These are phyloP conservation scores for Eleginops maclovinus DNA, from an alignment of 2,113 vertebrate genomes.

Conservation along the genomic window DNA sequence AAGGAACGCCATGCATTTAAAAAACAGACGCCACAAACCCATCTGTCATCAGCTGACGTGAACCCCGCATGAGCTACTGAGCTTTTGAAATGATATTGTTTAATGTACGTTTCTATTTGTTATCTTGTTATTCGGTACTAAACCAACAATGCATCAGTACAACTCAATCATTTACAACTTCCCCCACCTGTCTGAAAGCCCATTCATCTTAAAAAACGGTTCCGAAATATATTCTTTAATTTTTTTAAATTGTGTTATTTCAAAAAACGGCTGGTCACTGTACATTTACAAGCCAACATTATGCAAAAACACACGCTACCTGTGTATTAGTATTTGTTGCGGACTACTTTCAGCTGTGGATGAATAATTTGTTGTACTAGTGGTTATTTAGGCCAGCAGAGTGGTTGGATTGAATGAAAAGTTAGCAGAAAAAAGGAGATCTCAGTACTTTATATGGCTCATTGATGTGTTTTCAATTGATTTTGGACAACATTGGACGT, in stretches of 20 bases:
- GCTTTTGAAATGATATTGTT: too few species aligned
- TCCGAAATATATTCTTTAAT: too few species aligned
- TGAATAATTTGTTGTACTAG: neutral
- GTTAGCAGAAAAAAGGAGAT: neutral
- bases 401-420: neutral
- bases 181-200: too few species aligned
- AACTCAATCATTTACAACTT: too few species aligned
- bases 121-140: too few species aligned
- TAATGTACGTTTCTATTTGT: too few species aligned
- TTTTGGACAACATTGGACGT: neutral
- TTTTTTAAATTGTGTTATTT: neutral
- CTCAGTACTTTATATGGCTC: neutral
- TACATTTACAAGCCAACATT: neutral
- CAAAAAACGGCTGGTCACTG: neutral
- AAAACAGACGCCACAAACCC: slow-evolving; percentile 30
- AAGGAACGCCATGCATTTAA: slow-evolving; percentile 28
- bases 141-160: too few species aligned
- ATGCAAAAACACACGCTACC: neutral
- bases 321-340: neutral
- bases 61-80: slow-evolving; percentile 27
- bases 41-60: slow-evolving; percentile 54
- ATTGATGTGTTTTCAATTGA: neutral
- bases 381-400: neutral
- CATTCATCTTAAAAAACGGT: too few species aligned
- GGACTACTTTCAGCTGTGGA: neutral